Evolutionary conservation across 2,888 invertebrate species (phyloP).

Genomic region (Malthinus flaveolus): DNA sequence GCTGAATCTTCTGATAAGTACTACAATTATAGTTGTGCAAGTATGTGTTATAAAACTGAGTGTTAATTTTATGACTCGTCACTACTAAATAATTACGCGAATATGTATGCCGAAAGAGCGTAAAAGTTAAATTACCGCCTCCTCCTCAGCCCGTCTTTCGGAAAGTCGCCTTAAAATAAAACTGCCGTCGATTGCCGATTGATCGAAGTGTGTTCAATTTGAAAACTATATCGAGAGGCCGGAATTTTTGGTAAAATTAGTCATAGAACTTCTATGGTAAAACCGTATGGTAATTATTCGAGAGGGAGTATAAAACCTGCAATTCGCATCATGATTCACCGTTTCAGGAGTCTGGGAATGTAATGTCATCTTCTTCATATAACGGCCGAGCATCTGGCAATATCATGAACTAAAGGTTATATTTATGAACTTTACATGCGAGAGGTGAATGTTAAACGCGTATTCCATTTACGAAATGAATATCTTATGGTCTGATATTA

Average conservation of each 20-base stretch:
- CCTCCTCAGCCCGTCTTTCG: background rate
- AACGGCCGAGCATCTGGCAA: constrained; percentile 47
- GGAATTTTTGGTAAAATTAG: background rate
- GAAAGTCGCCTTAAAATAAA: background rate
- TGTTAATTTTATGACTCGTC: constrained; percentile 17
- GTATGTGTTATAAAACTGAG: constrained; percentile 37
- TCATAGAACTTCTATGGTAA: background rate
- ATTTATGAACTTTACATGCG: constrained; percentile 47
- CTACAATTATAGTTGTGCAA: constrained; percentile 40
- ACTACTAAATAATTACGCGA: constrained; percentile 7
- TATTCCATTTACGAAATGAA: constrained; percentile 32
- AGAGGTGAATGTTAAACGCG: constrained; percentile 51
- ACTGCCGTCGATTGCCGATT: too few species aligned
- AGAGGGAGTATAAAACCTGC: constrained; percentile 33
- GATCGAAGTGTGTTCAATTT: too few species aligned
- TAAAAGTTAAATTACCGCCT: background rate
- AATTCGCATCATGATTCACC: constrained; percentile 44
- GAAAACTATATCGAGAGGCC: too few species aligned
- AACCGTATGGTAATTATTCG: constrained; percentile 9
- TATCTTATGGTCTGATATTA: constrained; percentile 25
- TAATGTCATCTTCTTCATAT: constrained; percentile 45
- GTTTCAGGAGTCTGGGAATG: constrained; percentile 47
- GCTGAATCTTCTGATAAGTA: constrained; percentile 46
- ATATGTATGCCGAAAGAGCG: background rate
- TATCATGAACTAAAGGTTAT: constrained; percentile 47